Evolutionary conservation across 64 coral and sea anemone genomes (phyloP).

Genomic region (Montipora efflorescens): DNA sequence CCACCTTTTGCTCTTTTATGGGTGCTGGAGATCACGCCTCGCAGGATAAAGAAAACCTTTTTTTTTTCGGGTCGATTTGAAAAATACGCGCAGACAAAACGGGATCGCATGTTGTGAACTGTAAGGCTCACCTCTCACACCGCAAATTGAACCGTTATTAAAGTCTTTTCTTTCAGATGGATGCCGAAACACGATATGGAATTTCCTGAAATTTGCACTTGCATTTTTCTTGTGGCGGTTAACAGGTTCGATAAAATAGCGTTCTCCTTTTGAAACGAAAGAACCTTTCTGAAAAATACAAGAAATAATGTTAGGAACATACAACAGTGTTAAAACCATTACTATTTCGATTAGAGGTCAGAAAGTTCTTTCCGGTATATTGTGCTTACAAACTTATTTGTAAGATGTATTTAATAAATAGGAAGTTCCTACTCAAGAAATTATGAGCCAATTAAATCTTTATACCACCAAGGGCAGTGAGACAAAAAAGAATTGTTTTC

Average conservation of each 20-base stretch:
- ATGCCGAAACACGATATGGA: conserved; percentile 90
- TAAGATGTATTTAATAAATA: background rate
- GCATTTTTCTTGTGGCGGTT: conserved; percentile 38
- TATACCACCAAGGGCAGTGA: background rate
- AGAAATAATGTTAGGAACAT: background rate
- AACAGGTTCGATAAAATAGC: conserved; percentile 82
- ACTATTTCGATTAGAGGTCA: background rate
- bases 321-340: background rate
- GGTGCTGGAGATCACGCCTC: no score
- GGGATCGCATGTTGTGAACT: conserved; percentile 57
- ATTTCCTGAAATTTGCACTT: conserved; percentile 70
- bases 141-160: conserved; percentile 67
- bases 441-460: conserved; percentile 24
- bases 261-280: conserved; percentile 65
- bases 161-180: conserved; percentile 12
- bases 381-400: background rate
- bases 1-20: background rate
- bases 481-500: background rate
- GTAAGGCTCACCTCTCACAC: conserved; percentile 32
- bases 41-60: background rate
- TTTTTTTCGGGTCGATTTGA: background rate
- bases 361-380: background rate
- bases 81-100: background rate
- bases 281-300: conserved; percentile 68
- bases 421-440: conserved; percentile 26